phyloP scores from a whole-genome alignment of 92 coral and sea anemone species.

The Palythoa caribaeorum region DNA sequence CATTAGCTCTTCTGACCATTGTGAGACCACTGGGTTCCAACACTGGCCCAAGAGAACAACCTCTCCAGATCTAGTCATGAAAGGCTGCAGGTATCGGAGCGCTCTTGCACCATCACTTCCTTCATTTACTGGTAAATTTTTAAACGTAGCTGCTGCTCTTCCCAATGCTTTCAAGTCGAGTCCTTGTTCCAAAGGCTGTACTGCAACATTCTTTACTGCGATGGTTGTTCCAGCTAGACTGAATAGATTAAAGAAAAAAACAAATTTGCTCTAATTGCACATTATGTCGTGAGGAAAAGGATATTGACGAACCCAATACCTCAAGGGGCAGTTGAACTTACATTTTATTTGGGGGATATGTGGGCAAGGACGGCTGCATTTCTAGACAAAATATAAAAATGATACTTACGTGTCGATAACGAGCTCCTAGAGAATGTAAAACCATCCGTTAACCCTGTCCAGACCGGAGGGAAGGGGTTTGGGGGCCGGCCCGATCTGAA shows the following conservation, averaged over 20 bases:
- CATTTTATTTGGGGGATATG: constrained; percentile 9
- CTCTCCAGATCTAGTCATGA: constrained; percentile 15
- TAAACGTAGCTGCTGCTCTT: not conserved
- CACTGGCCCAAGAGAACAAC: constrained; percentile 53
- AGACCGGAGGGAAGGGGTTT: constrained; percentile 15
- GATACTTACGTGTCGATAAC: constrained; percentile 15
- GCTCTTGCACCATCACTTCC: constrained; percentile 62
- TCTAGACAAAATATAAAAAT: constrained; percentile 13
- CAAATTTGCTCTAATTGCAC: too few relatives aligned
- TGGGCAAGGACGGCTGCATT: constrained; percentile 21
- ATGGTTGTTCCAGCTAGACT: constrained; percentile 58
- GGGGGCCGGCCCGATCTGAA: constrained; percentile 21
- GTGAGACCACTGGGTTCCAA: constrained; percentile 56
- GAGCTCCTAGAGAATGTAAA: constrained; percentile 9
- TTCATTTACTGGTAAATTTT: constrained; percentile 14
- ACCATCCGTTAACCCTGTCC: constrained; percentile 21
- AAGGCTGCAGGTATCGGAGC: constrained; percentile 48
- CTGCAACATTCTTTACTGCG: constrained; percentile 42
- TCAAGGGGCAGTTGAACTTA: constrained; percentile 11
- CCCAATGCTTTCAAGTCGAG: constrained; percentile 31
- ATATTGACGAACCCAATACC: too few relatives aligned
- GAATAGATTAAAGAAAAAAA: constrained; percentile 53
- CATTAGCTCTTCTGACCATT: constrained; percentile 26
- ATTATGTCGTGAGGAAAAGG: too few relatives aligned
- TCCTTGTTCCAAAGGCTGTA: constrained; percentile 36